Conservation (phyloP, 2,888 invertebrate species). For the Eubasilissa splendida region DNA sequence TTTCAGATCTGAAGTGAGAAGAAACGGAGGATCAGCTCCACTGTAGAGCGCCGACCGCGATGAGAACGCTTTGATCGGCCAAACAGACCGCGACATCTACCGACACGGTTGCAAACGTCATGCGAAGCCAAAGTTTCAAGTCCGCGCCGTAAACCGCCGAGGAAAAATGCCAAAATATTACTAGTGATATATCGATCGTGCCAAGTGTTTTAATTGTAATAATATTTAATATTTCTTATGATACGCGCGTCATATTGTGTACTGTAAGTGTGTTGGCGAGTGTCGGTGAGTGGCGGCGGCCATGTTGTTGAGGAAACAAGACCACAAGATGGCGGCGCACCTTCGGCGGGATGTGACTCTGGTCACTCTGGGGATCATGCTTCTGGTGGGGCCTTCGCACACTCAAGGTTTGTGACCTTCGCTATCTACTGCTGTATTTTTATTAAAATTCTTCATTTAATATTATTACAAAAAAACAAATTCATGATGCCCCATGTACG, state of each 20-base stretch:
- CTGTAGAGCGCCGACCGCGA: too few relatives aligned
- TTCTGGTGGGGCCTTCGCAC: conserved; percentile 10
- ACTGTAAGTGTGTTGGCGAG: too few relatives aligned
- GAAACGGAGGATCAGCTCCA: too few relatives aligned
- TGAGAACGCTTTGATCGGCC: too few relatives aligned
- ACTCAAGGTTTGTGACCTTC: conserved; percentile 21
- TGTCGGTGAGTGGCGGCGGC: neutral
- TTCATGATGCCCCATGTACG: too few relatives aligned
- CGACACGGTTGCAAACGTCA: too few relatives aligned
- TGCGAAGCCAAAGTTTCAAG: too few relatives aligned
- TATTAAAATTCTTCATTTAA: neutral
- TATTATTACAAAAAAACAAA: neutral
- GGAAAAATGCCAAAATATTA: too few relatives aligned
- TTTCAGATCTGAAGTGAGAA: too few relatives aligned
- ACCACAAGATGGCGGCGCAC: neutral
- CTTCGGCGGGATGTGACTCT: conserved; percentile 23
- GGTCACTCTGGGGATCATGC: conserved; percentile 3
- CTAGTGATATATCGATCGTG: neutral
- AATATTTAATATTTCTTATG: conserved; percentile 3
- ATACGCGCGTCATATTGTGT: neutral
- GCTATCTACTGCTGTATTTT: neutral
- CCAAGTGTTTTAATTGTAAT: neutral
- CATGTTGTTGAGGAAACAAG: conserved; percentile 24
- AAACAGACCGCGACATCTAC: too few relatives aligned
- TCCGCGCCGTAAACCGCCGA: too few relatives aligned